Conservation (phyloP, 2,797 vertebrate genomes). For the Gymnopithys bicolor region DNA sequence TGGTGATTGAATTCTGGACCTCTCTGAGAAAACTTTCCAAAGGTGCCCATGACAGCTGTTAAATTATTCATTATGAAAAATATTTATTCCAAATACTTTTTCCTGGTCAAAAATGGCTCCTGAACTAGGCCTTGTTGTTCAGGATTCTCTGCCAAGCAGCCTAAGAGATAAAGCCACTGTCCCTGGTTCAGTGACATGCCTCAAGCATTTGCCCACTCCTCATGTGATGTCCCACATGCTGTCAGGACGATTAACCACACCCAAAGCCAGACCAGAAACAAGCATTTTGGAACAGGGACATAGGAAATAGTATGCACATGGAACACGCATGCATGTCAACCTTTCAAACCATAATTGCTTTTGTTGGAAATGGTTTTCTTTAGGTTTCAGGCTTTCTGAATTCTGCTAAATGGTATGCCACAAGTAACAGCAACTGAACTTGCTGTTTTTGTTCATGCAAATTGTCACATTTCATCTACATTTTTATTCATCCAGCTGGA, state of each 20-base stretch:
- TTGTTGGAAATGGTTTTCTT: background rate
- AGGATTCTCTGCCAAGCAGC: background rate
- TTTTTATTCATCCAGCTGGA: background rate
- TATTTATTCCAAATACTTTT: conserved; percentile 35
- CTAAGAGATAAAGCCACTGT: background rate
- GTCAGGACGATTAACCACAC: background rate
- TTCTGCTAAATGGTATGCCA: background rate
- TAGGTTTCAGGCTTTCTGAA: background rate
- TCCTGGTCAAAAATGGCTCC: background rate
- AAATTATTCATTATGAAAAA: conserved; percentile 45
- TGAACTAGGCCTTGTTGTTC: background rate
- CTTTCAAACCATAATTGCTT: background rate
- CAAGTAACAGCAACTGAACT: background rate
- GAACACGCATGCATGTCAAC: accelerated
- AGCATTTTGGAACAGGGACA: background rate
- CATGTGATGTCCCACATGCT: background rate
- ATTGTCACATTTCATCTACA: background rate
- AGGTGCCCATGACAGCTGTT: conserved; percentile 25
- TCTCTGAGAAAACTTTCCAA: conserved; percentile 31
- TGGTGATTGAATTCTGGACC: background rate
- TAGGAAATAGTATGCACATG: background rate
- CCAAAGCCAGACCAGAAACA: background rate
- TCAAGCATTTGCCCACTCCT: background rate
- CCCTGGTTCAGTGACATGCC: background rate
- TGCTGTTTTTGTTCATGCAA: background rate